Conservation (phyloP, 2,797 vertebrate species). For the Melanotaenia trifasciata region DNA sequence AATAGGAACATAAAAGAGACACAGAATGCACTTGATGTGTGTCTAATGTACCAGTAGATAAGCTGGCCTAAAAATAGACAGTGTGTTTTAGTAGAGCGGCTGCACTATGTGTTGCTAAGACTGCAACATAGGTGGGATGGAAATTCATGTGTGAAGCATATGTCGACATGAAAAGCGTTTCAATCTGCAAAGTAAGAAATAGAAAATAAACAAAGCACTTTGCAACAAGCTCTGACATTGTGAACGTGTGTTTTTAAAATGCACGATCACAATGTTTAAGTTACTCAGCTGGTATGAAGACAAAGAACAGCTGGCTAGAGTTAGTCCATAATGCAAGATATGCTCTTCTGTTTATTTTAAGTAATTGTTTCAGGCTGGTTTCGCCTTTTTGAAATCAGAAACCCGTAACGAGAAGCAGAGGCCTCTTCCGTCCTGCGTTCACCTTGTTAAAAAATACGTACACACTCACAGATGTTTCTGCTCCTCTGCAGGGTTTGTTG, state of each 20-base stretch:
- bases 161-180: slow-evolving; percentile 4
- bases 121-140: neutral
- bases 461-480: neutral
- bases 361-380: slow-evolving; percentile 49
- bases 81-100: slow-evolving; percentile 5
- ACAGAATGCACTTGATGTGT: slow-evolving; percentile 40
- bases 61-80: slow-evolving; percentile 50
- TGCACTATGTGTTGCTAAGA: neutral
- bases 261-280: slow-evolving; percentile 10
- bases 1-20: slow-evolving; percentile 55
- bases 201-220: neutral
- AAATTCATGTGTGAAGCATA: slow-evolving; percentile 16
- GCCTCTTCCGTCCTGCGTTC: neutral
- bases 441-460: neutral
- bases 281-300: slow-evolving; percentile 31
- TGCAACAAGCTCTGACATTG: slow-evolving; percentile 1
- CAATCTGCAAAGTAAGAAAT: neutral
- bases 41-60: slow-evolving; percentile 36
- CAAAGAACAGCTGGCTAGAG: slow-evolving; percentile 49
- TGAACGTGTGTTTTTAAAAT: slow-evolving; percentile 22
- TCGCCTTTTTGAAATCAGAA: slow-evolving; percentile 27
- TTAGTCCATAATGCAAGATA: slow-evolving; percentile 47
- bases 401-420: slow-evolving; percentile 31
- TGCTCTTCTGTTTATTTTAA: slow-evolving; percentile 51
- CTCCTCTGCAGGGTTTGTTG: slow-evolving; percentile 83